Conservation (phyloP, 2,113 vertebrate species). For the Seriola aureovittata region DNA sequence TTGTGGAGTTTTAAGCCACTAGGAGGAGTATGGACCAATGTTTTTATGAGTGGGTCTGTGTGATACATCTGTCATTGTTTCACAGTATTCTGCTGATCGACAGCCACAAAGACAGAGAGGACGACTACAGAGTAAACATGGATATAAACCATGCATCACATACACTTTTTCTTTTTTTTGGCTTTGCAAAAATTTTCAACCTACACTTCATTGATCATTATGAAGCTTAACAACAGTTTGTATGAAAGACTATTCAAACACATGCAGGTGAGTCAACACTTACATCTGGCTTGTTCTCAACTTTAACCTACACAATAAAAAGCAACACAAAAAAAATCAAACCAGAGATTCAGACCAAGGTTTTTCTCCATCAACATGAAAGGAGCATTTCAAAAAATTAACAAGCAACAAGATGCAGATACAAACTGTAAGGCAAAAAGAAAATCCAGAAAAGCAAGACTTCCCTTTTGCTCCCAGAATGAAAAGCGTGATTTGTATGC, state of each 20-base stretch:
- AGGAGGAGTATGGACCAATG: too few species aligned
- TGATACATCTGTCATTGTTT: too few species aligned
- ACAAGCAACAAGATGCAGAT: conserved; percentile 25
- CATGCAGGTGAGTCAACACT: conserved; percentile 63
- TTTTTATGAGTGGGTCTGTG: too few species aligned
- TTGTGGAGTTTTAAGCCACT: too few species aligned
- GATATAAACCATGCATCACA: too few species aligned
- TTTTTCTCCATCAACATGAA: not conserved
- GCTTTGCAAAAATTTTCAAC: not conserved
- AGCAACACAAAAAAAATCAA: conserved; percentile 65
- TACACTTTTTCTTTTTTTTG: too few species aligned
- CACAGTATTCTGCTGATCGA: too few species aligned
- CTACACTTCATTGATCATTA: too few species aligned
- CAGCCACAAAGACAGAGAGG: too few species aligned
- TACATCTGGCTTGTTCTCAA: conserved; percentile 79
- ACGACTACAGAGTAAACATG: not conserved
- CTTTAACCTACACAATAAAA: conserved; percentile 74
- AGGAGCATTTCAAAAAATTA: not conserved
- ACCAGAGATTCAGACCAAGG: conserved; percentile 31
- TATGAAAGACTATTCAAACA: conserved; percentile 6
- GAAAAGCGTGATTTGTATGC: conserved; percentile 96
- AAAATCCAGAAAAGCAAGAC: conserved; percentile 79
- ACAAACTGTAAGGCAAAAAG: conserved; percentile 6
- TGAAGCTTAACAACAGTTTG: not conserved
- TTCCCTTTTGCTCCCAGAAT: conserved; percentile 99